These are phyloP conservation scores for Drosophila yakuba DNA, from an alignment of 1,140 invertebrate species.

Conservation along the genomic window DNA sequence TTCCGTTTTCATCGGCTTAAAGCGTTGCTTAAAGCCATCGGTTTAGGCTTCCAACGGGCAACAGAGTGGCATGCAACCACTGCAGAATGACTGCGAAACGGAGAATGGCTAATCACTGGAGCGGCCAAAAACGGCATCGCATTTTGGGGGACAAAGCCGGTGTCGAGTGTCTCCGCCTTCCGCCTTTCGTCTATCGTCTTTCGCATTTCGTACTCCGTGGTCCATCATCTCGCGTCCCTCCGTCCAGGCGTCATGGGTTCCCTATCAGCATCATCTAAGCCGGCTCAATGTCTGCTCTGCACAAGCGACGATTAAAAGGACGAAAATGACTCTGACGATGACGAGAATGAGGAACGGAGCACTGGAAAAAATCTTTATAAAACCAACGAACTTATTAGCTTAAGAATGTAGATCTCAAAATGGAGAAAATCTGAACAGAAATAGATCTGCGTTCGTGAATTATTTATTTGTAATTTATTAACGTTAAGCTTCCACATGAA, in stretches of 20 bases:
- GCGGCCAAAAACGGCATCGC: constrained; percentile 62
- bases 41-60: constrained; percentile 4
- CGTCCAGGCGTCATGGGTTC: constrained; percentile 13
- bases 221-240: constrained; percentile 15
- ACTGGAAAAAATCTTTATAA: constrained; percentile 3
- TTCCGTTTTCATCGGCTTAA: constrained; percentile 34
- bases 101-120: constrained; percentile 59
- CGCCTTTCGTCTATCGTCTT: neutral
- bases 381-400: too few relatives aligned
- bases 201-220: neutral
- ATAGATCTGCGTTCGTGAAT: too few relatives aligned
- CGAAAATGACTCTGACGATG: constrained; percentile 37
- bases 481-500: too few relatives aligned
- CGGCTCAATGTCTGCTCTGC: constrained; percentile 65
- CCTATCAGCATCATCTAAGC: constrained; percentile 71
- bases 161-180: constrained; percentile 31
- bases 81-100: constrained; percentile 17
- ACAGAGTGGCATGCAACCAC: constrained; percentile 22
- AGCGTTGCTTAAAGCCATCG: constrained; percentile 35
- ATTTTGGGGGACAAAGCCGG: constrained; percentile 52
- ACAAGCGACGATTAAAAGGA: constrained; percentile 48
- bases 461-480: too few relatives aligned
- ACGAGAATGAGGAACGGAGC: constrained; percentile 29
- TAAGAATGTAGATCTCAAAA: neutral
- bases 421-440: too few relatives aligned